These are phyloP conservation scores for Drosophila repletoides DNA, from an alignment of 1,140 invertebrate species.

Conservation along the genomic window DNA sequence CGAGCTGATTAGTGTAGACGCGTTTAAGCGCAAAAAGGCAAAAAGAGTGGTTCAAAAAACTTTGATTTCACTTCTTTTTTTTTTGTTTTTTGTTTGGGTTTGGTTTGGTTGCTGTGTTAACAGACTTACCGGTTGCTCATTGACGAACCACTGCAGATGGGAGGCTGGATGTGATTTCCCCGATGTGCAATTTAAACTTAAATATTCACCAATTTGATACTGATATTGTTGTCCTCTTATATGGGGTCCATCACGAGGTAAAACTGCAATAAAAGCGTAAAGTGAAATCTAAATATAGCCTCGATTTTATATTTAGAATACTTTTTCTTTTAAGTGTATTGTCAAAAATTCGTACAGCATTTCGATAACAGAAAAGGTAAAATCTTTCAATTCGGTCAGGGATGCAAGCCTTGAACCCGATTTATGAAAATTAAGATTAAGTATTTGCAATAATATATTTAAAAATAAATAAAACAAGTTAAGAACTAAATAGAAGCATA, in stretches of 20 bases:
- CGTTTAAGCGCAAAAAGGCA: slow-evolving; percentile 23
- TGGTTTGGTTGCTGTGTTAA: slow-evolving; percentile 15
- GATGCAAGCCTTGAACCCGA: too few relatives aligned
- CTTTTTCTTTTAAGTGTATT: too few relatives aligned
- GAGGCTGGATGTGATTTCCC: slow-evolving; percentile 90
- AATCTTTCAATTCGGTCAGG: too few relatives aligned
- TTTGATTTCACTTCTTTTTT: slow-evolving; percentile 12
- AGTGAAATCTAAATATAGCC: slow-evolving; percentile 10
- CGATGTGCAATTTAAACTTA: slow-evolving; percentile 93
- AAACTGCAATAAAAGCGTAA: slow-evolving; percentile 84
- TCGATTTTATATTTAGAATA: slow-evolving; percentile 12
- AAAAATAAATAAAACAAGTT: too few relatives aligned
- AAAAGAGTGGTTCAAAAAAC: background rate
- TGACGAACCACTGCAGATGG: slow-evolving; percentile 91
- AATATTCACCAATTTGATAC: slow-evolving; percentile 90
- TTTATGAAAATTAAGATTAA: too few relatives aligned
- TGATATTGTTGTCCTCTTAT: slow-evolving; percentile 91
- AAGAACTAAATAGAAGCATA: too few relatives aligned
- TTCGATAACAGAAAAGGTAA: too few relatives aligned
- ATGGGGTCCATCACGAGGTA: slow-evolving; percentile 89
- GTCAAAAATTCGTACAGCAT: too few relatives aligned
- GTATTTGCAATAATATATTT: too few relatives aligned
- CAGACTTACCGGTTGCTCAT: slow-evolving; percentile 88
- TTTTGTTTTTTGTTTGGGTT: too few relatives aligned
- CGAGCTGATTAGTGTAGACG: slow-evolving; percentile 51